phyloP scores from a whole-genome alignment of 2,797 vertebrate species.

The Cynopterus sphinx region DNA sequence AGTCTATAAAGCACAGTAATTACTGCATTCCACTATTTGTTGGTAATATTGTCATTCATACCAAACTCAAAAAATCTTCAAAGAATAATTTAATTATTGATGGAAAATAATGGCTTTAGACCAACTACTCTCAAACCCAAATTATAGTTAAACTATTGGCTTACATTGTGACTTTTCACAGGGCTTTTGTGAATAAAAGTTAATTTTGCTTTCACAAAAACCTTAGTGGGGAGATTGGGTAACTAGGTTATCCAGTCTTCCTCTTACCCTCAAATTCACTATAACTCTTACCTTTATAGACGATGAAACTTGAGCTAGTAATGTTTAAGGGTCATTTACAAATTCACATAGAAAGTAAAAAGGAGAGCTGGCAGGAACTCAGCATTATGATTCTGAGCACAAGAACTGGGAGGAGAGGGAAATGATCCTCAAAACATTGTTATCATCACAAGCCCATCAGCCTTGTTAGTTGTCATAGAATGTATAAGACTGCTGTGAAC shows the following conservation, averaged over 20 bases:
- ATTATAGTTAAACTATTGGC: neutral
- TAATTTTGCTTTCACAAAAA: neutral
- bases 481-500: neutral
- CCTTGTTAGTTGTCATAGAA: neutral
- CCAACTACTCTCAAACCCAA: neutral
- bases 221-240: neutral
- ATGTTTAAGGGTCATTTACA: neutral
- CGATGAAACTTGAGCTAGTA: neutral
- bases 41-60: neutral
- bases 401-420: neutral
- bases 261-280: too few relatives aligned
- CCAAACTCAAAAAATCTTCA: neutral
- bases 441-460: neutral
- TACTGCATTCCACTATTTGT: neutral
- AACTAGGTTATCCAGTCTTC: neutral
- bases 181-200: neutral
- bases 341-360: neutral
- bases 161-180: neutral
- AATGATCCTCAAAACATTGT: neutral
- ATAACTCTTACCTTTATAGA: neutral
- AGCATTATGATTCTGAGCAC: neutral
- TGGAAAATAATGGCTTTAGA: neutral
- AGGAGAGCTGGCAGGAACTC: neutral
- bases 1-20: neutral
- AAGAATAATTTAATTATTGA: constrained; percentile 14